Evolutionary conservation across 2,888 invertebrate genomes (phyloP).

Genomic region (Ligdia adustata): DNA sequence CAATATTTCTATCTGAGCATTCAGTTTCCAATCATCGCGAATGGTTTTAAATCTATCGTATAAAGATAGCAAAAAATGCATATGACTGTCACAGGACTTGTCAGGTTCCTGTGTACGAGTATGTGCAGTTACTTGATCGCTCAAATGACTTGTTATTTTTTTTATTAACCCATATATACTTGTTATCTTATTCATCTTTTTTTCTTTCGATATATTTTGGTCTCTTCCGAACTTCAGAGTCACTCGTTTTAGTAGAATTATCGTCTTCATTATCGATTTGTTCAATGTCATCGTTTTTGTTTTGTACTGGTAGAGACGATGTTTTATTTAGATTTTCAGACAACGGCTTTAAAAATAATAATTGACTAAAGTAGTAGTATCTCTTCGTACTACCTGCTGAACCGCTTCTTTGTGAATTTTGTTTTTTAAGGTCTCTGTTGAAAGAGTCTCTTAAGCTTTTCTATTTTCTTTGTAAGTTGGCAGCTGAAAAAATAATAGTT

Average conservation of each 20-base stretch:
- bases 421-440: constrained; percentile 33
- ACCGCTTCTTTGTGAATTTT: constrained; percentile 28
- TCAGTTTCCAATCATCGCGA: constrained; percentile 36
- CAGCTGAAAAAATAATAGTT: not conserved
- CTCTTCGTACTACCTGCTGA: constrained; percentile 28
- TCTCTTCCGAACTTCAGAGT: constrained; percentile 30
- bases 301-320: constrained; percentile 30
- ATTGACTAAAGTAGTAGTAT: constrained; percentile 32
- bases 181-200: constrained; percentile 31
- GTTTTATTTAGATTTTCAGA: constrained; percentile 19
- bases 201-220: constrained; percentile 31
- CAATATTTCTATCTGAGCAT: constrained; percentile 34
- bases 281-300: constrained; percentile 26
- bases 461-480: not conserved
- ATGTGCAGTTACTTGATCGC: constrained; percentile 33
- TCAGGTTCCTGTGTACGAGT: constrained; percentile 36
- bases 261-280: constrained; percentile 32
- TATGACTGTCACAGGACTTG: constrained; percentile 36
- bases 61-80: constrained; percentile 40
- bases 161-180: constrained; percentile 21
- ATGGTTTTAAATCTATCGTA: constrained; percentile 33
- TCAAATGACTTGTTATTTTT: constrained; percentile 35
- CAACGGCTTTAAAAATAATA: constrained; percentile 21
- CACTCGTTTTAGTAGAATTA: constrained; percentile 24
- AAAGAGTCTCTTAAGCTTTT: constrained; percentile 26